Base-by-base conservation (phyloP, 2,113 vertebrate genomes). In the Turdus rufiventris region DNA sequence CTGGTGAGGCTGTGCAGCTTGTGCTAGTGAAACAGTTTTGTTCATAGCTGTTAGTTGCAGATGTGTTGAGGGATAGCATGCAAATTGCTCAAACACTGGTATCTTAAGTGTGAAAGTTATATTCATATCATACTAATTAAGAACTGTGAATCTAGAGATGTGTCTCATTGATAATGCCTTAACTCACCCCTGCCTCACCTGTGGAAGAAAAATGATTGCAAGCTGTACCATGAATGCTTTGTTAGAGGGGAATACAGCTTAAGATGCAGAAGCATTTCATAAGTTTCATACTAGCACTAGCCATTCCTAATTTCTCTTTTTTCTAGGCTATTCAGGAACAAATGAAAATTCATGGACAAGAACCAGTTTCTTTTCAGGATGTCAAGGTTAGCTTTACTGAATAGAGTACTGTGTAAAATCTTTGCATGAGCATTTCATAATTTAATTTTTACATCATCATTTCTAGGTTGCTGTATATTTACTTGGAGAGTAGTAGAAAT, bases 271-370 rank as follows among this genome's bases (percentile, higher is more conserved):
- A 82, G 33, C 36, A 18, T 71, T 36, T 9, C 13, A 60, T 36
- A 50, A 38, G 16, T 60, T 63, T 34, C 6, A 17, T 48, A 19
- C 18, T n/a, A n/a, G 34, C 8, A n/a, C 13, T 67, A 14, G 14
- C 10, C 47, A 6, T 77, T 36, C 66, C n/a, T 65, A 53, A 88
- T n/a, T 90, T 96, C 65, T 62, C 91, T 40, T 53, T 80, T 93
- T 50, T 68, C 72, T 94, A 99, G 99, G 99, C 98, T 87, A 99
- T 99, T 96, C 99, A 99, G 92, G 99, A 99, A 92, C 98, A 99
- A 98, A 99, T 99, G 98, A 99, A 99, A 97, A 98, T 99, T 71
- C 99, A 99, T 26, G 98, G 99, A 66, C 99, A 99, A 97, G 99
- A 99, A 90, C 98, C 98, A 12, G 99, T 99, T 84, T 99, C 98